Conservation (phyloP, 2,888 invertebrate species). For the Cheilosia scutellata region DNA sequence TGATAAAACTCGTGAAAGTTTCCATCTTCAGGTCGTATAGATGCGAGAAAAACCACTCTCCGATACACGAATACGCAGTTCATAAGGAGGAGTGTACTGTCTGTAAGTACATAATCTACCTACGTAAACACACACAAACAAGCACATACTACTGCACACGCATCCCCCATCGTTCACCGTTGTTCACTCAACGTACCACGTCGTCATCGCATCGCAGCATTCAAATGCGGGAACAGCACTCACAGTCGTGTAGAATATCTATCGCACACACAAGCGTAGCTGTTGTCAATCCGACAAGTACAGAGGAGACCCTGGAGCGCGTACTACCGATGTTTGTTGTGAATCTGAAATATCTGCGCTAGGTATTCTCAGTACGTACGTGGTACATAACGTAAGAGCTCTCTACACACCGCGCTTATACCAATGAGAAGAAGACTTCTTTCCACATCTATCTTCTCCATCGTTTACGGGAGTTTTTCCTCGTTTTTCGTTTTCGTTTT, state of each 20-base stretch:
- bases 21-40: slow-evolving; percentile 66
- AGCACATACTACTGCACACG: slow-evolving; percentile 27
- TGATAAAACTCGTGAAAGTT: slow-evolving; percentile 57
- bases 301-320: slow-evolving; percentile 64
- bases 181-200: slow-evolving; percentile 30
- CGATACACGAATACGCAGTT: slow-evolving; percentile 66
- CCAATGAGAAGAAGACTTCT: slow-evolving; percentile 75
- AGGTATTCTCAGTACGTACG: slow-evolving; percentile 74
- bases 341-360: slow-evolving; percentile 73
- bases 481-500: slow-evolving; percentile 23
- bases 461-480: slow-evolving; percentile 73
- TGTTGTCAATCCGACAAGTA: slow-evolving; percentile 46
- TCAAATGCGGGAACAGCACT: slow-evolving; percentile 37
- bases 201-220: slow-evolving; percentile 17
- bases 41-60: slow-evolving; percentile 23
- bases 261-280: slow-evolving; percentile 47
- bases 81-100: slow-evolving; percentile 72
- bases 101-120: slow-evolving; percentile 73
- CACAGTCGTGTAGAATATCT: slow-evolving; percentile 46
- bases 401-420: slow-evolving; percentile 65
- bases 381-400: slow-evolving; percentile 74
- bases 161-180: slow-evolving; percentile 54
- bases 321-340: slow-evolving; percentile 68
- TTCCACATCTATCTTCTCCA: slow-evolving; percentile 70
- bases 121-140: slow-evolving; percentile 65